These are phyloP conservation scores for Phenganax stokvisi DNA, from an alignment of 92 coral and sea anemone species.

Conservation along the genomic window DNA sequence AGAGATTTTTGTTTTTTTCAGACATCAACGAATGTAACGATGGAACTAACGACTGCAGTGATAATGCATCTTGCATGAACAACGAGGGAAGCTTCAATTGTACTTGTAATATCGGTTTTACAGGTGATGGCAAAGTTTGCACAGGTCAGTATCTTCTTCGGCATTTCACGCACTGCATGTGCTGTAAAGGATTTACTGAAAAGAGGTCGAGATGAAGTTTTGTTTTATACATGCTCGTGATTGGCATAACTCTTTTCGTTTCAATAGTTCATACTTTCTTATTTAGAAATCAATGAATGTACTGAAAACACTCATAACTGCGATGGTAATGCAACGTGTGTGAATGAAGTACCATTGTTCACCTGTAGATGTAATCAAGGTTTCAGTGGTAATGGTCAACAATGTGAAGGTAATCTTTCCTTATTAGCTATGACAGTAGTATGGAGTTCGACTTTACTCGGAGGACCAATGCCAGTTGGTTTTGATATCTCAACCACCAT, in stretches of 20 bases:
- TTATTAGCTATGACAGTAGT: background rate
- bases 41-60: background rate
- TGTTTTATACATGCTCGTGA: too few relatives aligned
- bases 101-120: background rate
- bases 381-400: conserved; percentile 38
- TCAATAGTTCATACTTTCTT: background rate
- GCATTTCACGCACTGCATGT: too few relatives aligned
- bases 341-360: conserved; percentile 32
- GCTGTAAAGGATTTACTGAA: too few relatives aligned
- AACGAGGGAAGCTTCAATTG: background rate
- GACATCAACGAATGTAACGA: conserved; percentile 1
- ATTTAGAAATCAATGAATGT: conserved; percentile 45
- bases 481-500: too few relatives aligned
- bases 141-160: background rate
- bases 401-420: conserved; percentile 34
- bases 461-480: too few relatives aligned
- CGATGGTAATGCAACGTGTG: conserved; percentile 30
- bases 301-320: conserved; percentile 31
- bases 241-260: too few relatives aligned
- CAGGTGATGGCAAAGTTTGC: background rate
- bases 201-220: too few relatives aligned
- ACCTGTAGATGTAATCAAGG: conserved; percentile 41
- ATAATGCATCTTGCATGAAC: background rate
- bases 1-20: background rate
- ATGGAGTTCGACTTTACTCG: too few relatives aligned